Conservation (phyloP, 2,113 vertebrate genomes). For the Microtus ochrogaster region DNA sequence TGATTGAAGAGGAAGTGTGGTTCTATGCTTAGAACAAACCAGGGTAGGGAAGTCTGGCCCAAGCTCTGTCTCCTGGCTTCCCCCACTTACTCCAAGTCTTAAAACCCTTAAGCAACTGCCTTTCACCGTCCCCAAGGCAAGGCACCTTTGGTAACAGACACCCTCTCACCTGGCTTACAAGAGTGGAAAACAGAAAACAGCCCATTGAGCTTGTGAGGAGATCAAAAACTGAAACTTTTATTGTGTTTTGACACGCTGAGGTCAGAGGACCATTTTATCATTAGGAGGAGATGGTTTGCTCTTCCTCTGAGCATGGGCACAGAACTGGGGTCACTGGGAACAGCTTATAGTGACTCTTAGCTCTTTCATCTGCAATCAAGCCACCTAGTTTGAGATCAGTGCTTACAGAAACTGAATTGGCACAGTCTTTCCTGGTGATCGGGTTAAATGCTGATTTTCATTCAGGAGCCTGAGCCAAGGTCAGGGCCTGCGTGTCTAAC, state of each 20-base stretch:
- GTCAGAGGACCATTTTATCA: background rate
- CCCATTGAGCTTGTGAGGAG: background rate
- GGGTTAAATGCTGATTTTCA: constrained; percentile 28
- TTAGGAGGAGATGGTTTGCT: background rate
- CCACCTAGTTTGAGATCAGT: constrained; percentile 13
- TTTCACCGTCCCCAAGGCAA: background rate
- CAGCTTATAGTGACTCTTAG: background rate
- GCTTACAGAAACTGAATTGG: constrained; percentile 43
- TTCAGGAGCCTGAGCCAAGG: background rate
- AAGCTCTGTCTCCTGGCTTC: constrained; percentile 58
- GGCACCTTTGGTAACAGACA: background rate
- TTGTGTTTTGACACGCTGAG: background rate
- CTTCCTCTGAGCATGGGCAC: background rate
- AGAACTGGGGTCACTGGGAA: background rate
- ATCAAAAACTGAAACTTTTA: background rate
- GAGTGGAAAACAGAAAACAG: background rate
- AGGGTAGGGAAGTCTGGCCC: constrained; percentile 51
- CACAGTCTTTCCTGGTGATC: background rate
- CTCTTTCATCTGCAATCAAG: background rate
- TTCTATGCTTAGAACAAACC: constrained; percentile 66
- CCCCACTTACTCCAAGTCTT: background rate
- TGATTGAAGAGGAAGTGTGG: constrained; percentile 69
- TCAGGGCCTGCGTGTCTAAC: background rate
- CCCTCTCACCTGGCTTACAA: background rate
- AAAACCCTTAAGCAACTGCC: constrained; percentile 24